Evolutionary conservation across 1,140 invertebrate genomes (phyloP), one percentile per base, ranked within the genome.

Genomic region (Thaumatotibia leucotreta): DNA sequence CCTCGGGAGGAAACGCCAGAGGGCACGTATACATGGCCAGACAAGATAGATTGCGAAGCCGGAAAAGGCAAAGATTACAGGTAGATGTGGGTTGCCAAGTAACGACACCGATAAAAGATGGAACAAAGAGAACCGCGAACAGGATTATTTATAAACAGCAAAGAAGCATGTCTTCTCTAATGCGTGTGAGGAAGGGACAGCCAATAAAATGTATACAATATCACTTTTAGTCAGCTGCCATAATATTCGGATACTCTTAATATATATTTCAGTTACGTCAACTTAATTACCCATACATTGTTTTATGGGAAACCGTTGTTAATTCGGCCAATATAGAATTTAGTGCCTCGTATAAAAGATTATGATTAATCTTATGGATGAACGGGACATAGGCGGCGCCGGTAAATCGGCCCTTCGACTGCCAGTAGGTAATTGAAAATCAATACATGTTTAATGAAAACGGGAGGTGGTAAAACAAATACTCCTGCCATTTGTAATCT

Each of bases 381-480:
- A 31, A 58, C 52, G 24, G n/a, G 29, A 58, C 24, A 58, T 58
- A 58, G n/a, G n/a, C 23, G 27, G n/a, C 24, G 52, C n/a, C 52
- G 11, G 24, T 58, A 58, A 58, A 58, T 58, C n/a, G 24, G 22
- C 11, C 52, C 52, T 58, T 58, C 52, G n/a, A 14, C 52, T 31
- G 24, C 14, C 24, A 58, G 52, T n/a, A n/a, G n/a, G n/a, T 58
- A 58, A 58, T 31, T 58, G 14, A 58, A 58, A 58, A 58, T 58
- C 52, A 58, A 58, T 58, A 58, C 20, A 11, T 27, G 52, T 27
- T 49, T 31, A 58, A 58, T 58, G 52, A 58, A 20, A 9, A 58
- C 11, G 27, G 52, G 52, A 58, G 52, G 52, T 58, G 23, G n/a
- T 23, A 58, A 58, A 58, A 58, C 52, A 58, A 58, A 58, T 58